phyloP scores from a whole-genome alignment of 2,888 invertebrate genomes.

The Odontocolon sp. region DNA sequence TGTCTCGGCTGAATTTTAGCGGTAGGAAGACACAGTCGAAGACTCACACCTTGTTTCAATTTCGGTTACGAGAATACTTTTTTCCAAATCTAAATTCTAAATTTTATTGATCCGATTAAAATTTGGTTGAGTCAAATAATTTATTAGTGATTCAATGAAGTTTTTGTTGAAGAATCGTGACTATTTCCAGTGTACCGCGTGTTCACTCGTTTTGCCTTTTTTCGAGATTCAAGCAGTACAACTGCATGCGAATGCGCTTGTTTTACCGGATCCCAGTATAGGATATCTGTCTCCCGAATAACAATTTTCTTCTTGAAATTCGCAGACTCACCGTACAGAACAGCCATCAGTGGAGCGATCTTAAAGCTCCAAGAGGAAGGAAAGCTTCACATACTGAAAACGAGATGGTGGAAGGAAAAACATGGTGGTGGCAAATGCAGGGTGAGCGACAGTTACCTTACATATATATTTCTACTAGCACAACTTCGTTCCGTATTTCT shows the following conservation, averaged over 20 bases:
- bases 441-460: constrained; percentile 84
- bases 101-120: too few species aligned
- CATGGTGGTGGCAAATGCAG: constrained; percentile 93
- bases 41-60: constrained; percentile 21
- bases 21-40: not conserved
- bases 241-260: too few species aligned
- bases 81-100: too few species aligned
- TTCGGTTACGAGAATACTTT: not conserved
- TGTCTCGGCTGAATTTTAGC: not conserved
- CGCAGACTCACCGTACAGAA: constrained; percentile 95
- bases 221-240: not conserved
- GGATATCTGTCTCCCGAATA: not conserved
- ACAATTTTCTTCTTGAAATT: constrained; percentile 41
- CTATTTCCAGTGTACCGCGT: not conserved
- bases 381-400: constrained; percentile 94
- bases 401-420: constrained; percentile 98
- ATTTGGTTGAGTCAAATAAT: too few species aligned
- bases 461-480: not conserved
- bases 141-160: too few species aligned
- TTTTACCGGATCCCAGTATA: too few species aligned
- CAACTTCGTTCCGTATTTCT: not conserved
- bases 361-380: constrained; percentile 98
- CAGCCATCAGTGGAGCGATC: constrained; percentile 96
- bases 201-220: not conserved
- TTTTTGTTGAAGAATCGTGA: too few species aligned